Evolutionary conservation across 2,888 invertebrate genomes (phyloP), one percentile per base, ranked within the genome.

Genomic region (Crioceris asparagi): DNA sequence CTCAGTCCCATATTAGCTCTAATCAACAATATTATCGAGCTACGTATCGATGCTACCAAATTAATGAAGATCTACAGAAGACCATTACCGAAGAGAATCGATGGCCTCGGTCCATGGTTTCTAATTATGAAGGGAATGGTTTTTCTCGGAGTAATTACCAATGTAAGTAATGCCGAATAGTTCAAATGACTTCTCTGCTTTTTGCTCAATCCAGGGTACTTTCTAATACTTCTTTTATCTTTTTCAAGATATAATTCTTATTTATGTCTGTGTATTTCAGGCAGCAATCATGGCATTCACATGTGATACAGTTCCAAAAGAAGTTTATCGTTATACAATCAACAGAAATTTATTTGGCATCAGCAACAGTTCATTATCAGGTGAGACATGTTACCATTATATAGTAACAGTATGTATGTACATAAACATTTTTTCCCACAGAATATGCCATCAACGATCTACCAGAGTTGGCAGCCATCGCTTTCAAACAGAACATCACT

Each of bases 1-100:
- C 59, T 79, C 29, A 76, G 76, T n/a, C 78, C 79, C 1, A 52
- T 78, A 15, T 71, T 75, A 47, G 76, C 77, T 1, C 59, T 78
- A 17, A 38, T 78, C 21, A 77, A 77, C 54, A 79, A 79, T 54
- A 57, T 77, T 32, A 61, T 74, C 15, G 77, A 78, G 59, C 65
- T 78, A 29, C 61, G 66, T 32, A 49, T 55, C 3, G 59, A 61
- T 40, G 54, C 61, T 12, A 45, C 42, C 10, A 58, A 55, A 35
- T 40, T 57, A 3, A 48, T 42, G 1, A 48, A 42, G 39, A 44
- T 41, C 32, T 55, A 47, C 35, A 44, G 58, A 35, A 47, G 61
- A 40, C 55, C 58, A 1, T 35, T 59, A 10, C 55, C 60, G 2
- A 38, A 43, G 4, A 45, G 44, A 36, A 39, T 48, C 3, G 19